A percentile compares a stretch with the other conserved stretches of the same genome.
Evolutionary conservation across 2,888 invertebrate genomes (phyloP).

Genomic region (Lamellibrachia satsuma): DNA sequence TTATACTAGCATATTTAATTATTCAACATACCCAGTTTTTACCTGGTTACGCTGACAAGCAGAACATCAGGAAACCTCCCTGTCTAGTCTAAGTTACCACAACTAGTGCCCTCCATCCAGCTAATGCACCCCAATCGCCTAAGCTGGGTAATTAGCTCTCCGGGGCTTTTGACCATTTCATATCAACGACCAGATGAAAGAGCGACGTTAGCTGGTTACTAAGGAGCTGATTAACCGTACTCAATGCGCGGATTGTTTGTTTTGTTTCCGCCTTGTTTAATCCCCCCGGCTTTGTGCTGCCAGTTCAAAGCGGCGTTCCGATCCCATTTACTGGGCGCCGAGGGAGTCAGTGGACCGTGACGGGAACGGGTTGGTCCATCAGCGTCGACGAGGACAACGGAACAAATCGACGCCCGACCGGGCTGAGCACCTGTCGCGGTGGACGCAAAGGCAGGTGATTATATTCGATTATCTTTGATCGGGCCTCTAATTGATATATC

Average conservation of each 20-base stretch:
- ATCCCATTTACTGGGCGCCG: background rate
- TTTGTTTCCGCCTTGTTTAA: conserved; percentile 6
- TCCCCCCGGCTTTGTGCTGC: conserved; percentile 6
- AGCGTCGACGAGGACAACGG: background rate
- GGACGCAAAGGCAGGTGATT: background rate
- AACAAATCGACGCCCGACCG: background rate
- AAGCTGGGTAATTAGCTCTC: conserved; percentile 12
- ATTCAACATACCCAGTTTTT: background rate
- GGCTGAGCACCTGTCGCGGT: background rate
- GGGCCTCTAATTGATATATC: conserved; percentile 1
- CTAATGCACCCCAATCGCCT: background rate
- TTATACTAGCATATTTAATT: background rate
- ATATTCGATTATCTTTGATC: conserved; percentile 17
- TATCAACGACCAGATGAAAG: background rate
- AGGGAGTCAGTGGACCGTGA: background rate
- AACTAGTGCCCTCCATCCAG: background rate
- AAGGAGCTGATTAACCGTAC: background rate
- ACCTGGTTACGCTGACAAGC: background rate
- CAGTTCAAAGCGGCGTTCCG: background rate
- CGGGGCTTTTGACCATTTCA: background rate
- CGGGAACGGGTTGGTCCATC: background rate
- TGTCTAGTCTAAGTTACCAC: background rate
- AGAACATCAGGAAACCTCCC: background rate
- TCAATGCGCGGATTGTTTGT: conserved; percentile 1
- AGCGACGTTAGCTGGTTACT: background rate